A percentile compares a stretch with the other conserved stretches of the same genome.
phyloP scores from a whole-genome alignment of 2,113 vertebrate species.

The Myodes glareolus region DNA sequence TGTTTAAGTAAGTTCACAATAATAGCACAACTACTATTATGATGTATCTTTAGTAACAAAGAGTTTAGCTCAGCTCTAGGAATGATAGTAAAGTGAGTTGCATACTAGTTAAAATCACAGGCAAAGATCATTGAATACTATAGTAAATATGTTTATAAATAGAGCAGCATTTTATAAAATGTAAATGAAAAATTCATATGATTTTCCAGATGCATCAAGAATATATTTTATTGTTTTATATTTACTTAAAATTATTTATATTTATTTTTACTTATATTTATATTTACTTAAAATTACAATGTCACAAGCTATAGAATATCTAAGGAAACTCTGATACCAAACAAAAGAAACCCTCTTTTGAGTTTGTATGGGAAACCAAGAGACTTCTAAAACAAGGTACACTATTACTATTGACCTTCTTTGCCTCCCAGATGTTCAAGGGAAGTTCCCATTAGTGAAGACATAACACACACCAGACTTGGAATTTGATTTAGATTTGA shows the following conservation, averaged over 20 bases:
- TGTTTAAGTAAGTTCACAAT: not conserved
- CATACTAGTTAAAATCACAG: not conserved
- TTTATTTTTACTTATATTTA: not conserved
- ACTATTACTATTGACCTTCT: not conserved
- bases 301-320: not conserved
- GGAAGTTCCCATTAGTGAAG: not conserved
- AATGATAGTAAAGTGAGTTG: not conserved
- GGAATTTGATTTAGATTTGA: not conserved
- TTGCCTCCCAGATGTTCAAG: not conserved
- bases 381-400: not conserved
- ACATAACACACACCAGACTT: not conserved
- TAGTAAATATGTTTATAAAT: not conserved
- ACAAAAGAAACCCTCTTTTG: not conserved
- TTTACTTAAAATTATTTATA: too few relatives aligned
- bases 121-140: not conserved
- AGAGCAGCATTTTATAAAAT: constrained; percentile 19
- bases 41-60: constrained; percentile 2
- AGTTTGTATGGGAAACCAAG: not conserved
- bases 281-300: not conserved
- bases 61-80: not conserved
- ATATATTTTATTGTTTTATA: not conserved
- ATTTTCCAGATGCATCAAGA: not conserved
- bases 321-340: not conserved
- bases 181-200: not conserved
- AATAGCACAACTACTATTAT: not conserved